Base-by-base conservation (phyloP, 1,140 invertebrate genomes). In the Drosophila truncata region DNA sequence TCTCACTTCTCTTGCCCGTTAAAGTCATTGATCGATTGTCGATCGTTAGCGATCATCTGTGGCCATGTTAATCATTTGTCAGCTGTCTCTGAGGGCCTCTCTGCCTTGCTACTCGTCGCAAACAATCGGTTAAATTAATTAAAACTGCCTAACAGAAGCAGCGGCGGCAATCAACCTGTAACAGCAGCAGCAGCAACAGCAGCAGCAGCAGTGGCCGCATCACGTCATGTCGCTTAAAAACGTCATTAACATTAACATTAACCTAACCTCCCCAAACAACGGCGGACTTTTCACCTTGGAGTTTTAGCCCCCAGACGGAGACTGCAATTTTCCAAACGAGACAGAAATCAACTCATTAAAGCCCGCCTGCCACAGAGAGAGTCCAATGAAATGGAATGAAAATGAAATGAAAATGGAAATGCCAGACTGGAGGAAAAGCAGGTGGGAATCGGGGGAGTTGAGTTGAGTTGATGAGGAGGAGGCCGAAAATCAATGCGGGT, bases 151-250 rank as follows among this genome's bases (percentile, higher is more conserved):
- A 44, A 59, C 65, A 67, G 60, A 55, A 50, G 41, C 57, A 27
- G 50, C 55, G 27, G 44, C 63, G 10, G 23, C 63, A 64, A 64
- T 62, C 55, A 55, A 55, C 52, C 20, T 37, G 52, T 14, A 65
- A 33, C 23, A 9, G 58, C 35, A 25, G n/a, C n/a, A 66, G 27
- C 11, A 33, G 33, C 42, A 61, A 39, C 41, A 33, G 61, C 46
- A 65, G 63, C 61, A 69, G 60, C 61, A 46, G 42, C 41, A 42
- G 60, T 29, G 35, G 71, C 58, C 55, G 64, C 75, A 78, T 59
- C 76, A 76, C 81, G 81, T 80, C 69, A 83, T 84, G 76, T 76
- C 81, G 81, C 71, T 84, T 83, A 84, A 83, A 84, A 80, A 71
- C 81, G 64, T 83, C 81, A 84, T 83, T 83, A 83, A 83, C 44